Evolutionary conservation across 2,797 vertebrate species (phyloP), one percentile per base, ranked within the genome.

Genomic region (Gymnocypris eckloni): DNA sequence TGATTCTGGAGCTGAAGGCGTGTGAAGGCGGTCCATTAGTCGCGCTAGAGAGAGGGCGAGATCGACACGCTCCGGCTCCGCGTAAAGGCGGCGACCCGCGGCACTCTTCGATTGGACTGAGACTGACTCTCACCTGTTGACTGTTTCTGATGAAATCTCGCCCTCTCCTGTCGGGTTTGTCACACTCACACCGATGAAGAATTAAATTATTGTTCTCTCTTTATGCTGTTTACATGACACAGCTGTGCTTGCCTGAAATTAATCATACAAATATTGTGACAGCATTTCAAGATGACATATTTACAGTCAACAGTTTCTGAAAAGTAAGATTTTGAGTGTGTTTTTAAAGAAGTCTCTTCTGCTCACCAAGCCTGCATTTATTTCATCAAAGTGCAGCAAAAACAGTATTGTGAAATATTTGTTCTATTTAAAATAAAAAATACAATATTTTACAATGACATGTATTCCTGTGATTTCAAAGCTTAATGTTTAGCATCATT

Each of bases 11-110:
- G 77, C 39, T 64, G 54, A 45, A 79, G 39, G 76, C 76, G 39
- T 78, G 76, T 78, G 59, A 61, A 78, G 77, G 77, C 77, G 77
- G 76, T 61, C 37, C 54, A 43, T 78, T 25, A 78, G 76, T 25
- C 7, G 12, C 12, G 10, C 6, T 10, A 16, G 37, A 61, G 37
- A 16, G 37, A 61, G 37, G 20, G 54, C 37, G 52, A 78, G 76
- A 59, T 41, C 54, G 11, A 61, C 56, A 16, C 10, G 39, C 77
- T 18, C 77, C 37, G 75, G 39, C 77, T 18, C 77, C 37, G 75
- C 75, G 15, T 25, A 43, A 79, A 79, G 76, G 76, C 76, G 76
- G 76, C 20, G 37, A 25, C n/a, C 54, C 54, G 5, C 7, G 25
- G 39, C 2, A 61, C 20, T 54, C 28, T 25, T 25, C 13, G 1